Evolutionary conservation across 2,113 vertebrate genomes (phyloP).

Genomic region (Hydropotes inermis): DNA sequence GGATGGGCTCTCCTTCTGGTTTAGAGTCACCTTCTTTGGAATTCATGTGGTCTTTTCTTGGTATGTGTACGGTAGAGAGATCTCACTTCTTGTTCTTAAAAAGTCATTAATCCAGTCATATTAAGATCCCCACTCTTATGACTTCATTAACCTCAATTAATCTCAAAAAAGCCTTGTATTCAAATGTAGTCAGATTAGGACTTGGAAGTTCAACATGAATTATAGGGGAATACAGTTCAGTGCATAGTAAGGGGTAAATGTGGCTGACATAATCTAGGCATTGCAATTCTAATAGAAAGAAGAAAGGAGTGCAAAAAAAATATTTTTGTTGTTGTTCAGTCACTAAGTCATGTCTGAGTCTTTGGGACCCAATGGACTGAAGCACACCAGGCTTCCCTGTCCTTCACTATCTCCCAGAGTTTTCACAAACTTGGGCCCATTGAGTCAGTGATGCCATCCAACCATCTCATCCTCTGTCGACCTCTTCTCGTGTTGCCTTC

Average conservation of each 20-base stretch:
- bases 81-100: not conserved
- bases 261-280: no score
- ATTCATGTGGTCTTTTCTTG: not conserved
- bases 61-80: not conserved
- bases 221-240: not conserved
- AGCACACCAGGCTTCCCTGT: not conserved
- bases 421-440: not conserved
- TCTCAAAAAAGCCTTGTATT: not conserved
- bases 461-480: rapidly evolving
- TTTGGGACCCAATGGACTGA: not conserved
- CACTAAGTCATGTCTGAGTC: not conserved
- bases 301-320: not conserved
- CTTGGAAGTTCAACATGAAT: not conserved
- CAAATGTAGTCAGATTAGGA: not conserved
- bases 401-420: not conserved
- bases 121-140: not conserved
- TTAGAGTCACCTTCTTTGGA: not conserved
- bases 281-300: not conserved
- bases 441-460: not conserved
- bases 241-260: no score
- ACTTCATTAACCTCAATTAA: not conserved
- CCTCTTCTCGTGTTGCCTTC: not conserved
- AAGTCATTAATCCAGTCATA: not conserved
- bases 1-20: not conserved
- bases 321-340: not conserved